Percentiles rank a stretch among this genome's conserved stretches.
Evolutionary conservation across 2,888 invertebrate genomes (phyloP).

Genomic region (Hipparchia sbordonii): DNA sequence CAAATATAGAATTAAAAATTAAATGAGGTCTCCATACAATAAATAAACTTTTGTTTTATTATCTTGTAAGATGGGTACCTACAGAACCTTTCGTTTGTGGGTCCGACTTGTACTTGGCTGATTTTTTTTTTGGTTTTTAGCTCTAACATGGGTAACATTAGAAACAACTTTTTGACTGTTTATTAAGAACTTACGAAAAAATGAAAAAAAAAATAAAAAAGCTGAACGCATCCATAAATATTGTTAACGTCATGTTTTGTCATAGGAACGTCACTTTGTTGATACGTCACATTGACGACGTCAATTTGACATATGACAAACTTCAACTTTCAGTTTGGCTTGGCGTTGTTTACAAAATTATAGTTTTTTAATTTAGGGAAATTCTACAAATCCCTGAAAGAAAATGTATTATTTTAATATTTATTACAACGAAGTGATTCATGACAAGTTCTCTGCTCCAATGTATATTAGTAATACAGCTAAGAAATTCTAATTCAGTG

Average conservation of each 20-base stretch:
- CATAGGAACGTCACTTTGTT: conserved; percentile 33
- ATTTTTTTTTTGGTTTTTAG: no score
- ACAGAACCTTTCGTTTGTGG: no score
- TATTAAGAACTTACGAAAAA: not conserved
- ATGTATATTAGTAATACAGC: not conserved
- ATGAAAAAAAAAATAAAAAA: not conserved
- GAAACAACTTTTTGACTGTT: not conserved
- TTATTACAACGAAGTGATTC: not conserved
- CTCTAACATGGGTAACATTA: no score
- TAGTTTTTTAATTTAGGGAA: conserved; percentile 5
- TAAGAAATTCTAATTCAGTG: not conserved
- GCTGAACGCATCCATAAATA: conserved; percentile 24
- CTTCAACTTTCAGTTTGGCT: not conserved
- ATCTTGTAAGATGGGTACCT: no score
- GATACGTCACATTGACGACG: conserved; percentile 29
- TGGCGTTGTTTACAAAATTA: conserved; percentile 30
- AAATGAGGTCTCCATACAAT: no score
- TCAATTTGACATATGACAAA: no score
- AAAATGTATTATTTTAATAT: conserved; percentile 19
- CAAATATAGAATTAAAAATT: no score
- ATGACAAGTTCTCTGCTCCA: not conserved
- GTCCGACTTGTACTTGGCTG: no score
- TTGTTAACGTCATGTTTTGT: conserved; percentile 19
- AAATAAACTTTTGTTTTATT: no score
- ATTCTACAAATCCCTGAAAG: conserved; percentile 16